Base-by-base conservation (phyloP, 2,797 vertebrate genomes). In the Rhinoraja longicauda region DNA sequence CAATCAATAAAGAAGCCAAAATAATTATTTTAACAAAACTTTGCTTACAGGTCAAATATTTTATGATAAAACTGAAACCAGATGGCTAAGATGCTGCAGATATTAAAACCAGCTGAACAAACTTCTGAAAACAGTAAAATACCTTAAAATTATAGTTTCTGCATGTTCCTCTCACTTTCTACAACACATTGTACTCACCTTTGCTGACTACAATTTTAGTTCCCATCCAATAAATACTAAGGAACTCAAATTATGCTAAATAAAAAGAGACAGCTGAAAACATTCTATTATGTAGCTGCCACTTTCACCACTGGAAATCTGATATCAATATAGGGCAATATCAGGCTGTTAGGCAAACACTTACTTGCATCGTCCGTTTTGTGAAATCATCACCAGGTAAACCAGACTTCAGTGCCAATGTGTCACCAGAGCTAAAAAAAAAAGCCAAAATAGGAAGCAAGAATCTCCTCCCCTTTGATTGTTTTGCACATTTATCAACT, bases 81-180 rank as follows among this genome's bases (percentile, higher is more conserved):
- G 97, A 98, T 98, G 97, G 96, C 94, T 95, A 95, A 96, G 96
- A 96, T 95, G 96, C 96, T 97, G 96, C 94, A 97, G 94, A 97
- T 96, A 97, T 97, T 96, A 96, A 97, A 97, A 97, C 96, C 97
- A 98, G 96, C 97, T 97, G 96, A 97, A 96, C 96, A 96, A 97
- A 97, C 96, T 96, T 96, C 70, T 92, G 32, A 92, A 92, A 39
- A n/a, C 70, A 26, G 39, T 92, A 75, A 92, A 75, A 53, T 92
- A 53, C 26, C 70, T 57, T 24, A 73, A 70, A 57, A 53, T 75
- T 39, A 73, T 45, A 75, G 67, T 92, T 92, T 92, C 24, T 73
- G 19, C 70, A 75, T 57, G 3, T 92, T 88, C 10, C 81, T 59
- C 53, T 59, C 53, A 59, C 53, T 84, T 70, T 53, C 45, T 92